Evolutionary conservation across 2,113 vertebrate species (phyloP), one percentile per base, ranked within the genome.

Genomic region (Eurystomus gularis): DNA sequence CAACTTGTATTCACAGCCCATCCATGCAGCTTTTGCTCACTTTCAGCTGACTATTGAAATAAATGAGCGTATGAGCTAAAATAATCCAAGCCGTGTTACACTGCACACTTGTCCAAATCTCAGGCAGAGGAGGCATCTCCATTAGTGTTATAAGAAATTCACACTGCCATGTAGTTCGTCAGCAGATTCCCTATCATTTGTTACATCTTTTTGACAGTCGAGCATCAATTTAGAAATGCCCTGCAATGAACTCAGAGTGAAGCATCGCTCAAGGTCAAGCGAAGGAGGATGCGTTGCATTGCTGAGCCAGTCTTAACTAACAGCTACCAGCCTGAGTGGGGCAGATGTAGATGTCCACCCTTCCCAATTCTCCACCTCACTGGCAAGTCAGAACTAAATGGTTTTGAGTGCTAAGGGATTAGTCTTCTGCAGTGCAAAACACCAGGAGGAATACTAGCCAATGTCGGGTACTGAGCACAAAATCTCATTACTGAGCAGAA

Each of bases 171-270:
- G 73, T 85, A 61, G 65, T 76, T 96, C 58, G 3, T 94, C 90
- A 96, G 93, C 78, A 95, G 16, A 9, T 91, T 88, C 89, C 37
- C 55, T 87, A 40, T 89, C 54, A 91, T 96, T 96, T 93, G 91
- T 96, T 93, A 87, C 65, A 80, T 91, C 91, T 89, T 91, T 92
- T 18, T 96, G 95, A 91, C 91, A 94, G 81, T 82, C 0, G 0
- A 80, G 88, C 86, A 72, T 94, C 96, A 94, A 87, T 96, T 94
- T 85, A 80, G 93, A 87, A 84, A 21, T 86, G 95, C 77, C 77
- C 88, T 94, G 78, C 89, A 58, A 82, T 94, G 94, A 96, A 91
- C 91, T 69, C 3, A 0, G n/a, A 82, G 66, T 76, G 86, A 62
- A 89, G 73, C 52, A 1, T 69, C 0, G 2, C 86, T 95, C 83